phyloP scores from a whole-genome alignment of 2,113 vertebrate species.

The Clarias magur region DNA sequence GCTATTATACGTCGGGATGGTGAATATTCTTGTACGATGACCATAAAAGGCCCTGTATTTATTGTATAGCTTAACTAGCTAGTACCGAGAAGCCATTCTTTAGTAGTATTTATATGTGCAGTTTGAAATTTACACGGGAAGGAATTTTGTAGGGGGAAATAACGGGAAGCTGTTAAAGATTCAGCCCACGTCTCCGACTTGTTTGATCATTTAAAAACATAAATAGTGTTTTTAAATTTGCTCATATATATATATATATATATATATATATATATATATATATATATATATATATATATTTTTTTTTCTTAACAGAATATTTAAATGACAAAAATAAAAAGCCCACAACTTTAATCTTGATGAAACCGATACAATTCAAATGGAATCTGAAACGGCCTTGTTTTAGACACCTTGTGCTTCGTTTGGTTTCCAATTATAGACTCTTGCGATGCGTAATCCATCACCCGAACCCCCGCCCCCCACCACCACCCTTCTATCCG shows the following conservation, averaged over 20 bases:
- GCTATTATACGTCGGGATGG: conserved; percentile 89
- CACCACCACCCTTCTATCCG: background rate
- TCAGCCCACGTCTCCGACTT: background rate
- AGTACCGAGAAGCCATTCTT: background rate
- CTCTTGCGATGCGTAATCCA: background rate
- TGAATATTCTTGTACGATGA: conserved; percentile 70
- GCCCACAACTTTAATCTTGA: background rate
- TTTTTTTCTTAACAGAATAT: conserved; percentile 51
- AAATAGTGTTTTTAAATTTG: conserved; percentile 92
- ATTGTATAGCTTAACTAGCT: background rate
- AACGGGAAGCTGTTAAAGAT: background rate
- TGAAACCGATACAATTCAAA: background rate
- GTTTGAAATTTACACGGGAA: background rate
- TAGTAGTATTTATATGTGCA: background rate
- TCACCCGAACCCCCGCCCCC: background rate
- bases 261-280: no score
- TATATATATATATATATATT: no score
- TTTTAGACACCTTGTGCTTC: conserved; percentile 1
- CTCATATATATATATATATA: no score
- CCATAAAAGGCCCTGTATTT: background rate
- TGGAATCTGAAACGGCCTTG: background rate
- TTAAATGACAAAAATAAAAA: conserved; percentile 67
- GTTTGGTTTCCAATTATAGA: background rate
- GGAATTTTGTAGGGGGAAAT: background rate
- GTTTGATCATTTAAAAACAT: conserved; percentile 56